phyloP scores from a whole-genome alignment of 1,140 invertebrate genomes.

The Drosophila kikkawai region DNA sequence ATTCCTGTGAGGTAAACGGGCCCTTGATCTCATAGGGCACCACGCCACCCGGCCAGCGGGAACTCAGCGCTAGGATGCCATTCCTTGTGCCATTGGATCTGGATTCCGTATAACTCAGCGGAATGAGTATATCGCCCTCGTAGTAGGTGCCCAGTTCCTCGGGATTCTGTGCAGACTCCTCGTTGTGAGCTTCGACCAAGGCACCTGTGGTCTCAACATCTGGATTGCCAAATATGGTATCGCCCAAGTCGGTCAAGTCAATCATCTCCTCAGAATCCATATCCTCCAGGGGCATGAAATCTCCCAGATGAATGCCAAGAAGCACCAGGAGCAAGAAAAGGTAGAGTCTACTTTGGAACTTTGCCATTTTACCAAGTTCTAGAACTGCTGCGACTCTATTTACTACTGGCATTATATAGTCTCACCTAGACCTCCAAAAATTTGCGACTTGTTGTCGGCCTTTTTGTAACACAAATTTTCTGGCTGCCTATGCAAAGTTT shows the following conservation, averaged over 20 bases:
- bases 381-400: slow-evolving; percentile 21
- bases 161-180: slow-evolving; percentile 88
- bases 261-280: slow-evolving; percentile 76
- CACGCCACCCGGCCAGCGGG: slow-evolving; percentile 88
- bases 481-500: slow-evolving; percentile 21
- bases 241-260: slow-evolving; percentile 86
- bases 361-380: slow-evolving; percentile 45
- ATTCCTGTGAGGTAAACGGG: slow-evolving; percentile 86
- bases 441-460: slow-evolving; percentile 40
- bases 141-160: slow-evolving; percentile 91
- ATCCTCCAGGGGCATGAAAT: slow-evolving; percentile 28
- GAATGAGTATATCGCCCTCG: slow-evolving; percentile 89
- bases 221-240: slow-evolving; percentile 86
- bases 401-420: slow-evolving; percentile 47
- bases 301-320: neutral
- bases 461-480: slow-evolving; percentile 25
- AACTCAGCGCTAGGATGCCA: slow-evolving; percentile 87
- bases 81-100: slow-evolving; percentile 84
- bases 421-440: slow-evolving; percentile 69
- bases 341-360: slow-evolving; percentile 17
- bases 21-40: slow-evolving; percentile 90
- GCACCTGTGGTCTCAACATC: slow-evolving; percentile 83
- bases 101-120: slow-evolving; percentile 86
- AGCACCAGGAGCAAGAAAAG: slow-evolving; percentile 21
- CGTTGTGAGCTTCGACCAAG: slow-evolving; percentile 89